Percentiles rank a stretch among this genome's conserved stretches.
Conservation (phyloP, 2,888 invertebrate species). For the Drosophila subquinaria region DNA sequence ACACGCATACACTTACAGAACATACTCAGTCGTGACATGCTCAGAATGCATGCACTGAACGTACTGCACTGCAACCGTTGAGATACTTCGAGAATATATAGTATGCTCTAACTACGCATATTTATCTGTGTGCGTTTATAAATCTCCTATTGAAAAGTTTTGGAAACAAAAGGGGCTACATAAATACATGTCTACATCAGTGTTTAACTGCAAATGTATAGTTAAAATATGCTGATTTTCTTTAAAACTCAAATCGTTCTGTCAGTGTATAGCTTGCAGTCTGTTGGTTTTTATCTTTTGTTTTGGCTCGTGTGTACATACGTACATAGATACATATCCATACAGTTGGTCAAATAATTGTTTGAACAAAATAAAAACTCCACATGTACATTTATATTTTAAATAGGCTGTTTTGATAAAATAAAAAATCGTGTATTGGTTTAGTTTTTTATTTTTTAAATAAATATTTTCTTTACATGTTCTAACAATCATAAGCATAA, state of each 20-base stretch:
- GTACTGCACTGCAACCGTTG: conserved; percentile 11
- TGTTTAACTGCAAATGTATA: not conserved
- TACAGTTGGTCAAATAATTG: not conserved
- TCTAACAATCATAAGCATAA: no score
- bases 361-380: not conserved
- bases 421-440: no score
- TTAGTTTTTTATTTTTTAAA: not conserved
- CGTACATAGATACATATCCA: conserved; percentile 2
- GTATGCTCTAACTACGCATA: not conserved
- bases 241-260: conserved; percentile 21
- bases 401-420: no score
- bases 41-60: conserved; percentile 63
- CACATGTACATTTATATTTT: no score
- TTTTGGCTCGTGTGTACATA: conserved; percentile 32
- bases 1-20: conserved; percentile 18
- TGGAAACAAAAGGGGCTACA: not conserved
- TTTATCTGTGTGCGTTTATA: conserved; percentile 1
- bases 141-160: not conserved
- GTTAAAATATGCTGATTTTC: not conserved
- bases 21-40: conserved; percentile 49
- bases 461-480: no score
- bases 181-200: not conserved
- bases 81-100: conserved; percentile 3
- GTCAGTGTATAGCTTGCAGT: conserved; percentile 31
- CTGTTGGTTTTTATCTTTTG: conserved; percentile 50